phyloP scores from a whole-genome alignment of 2,888 invertebrate species.

The Megalurothrips usitatus region DNA sequence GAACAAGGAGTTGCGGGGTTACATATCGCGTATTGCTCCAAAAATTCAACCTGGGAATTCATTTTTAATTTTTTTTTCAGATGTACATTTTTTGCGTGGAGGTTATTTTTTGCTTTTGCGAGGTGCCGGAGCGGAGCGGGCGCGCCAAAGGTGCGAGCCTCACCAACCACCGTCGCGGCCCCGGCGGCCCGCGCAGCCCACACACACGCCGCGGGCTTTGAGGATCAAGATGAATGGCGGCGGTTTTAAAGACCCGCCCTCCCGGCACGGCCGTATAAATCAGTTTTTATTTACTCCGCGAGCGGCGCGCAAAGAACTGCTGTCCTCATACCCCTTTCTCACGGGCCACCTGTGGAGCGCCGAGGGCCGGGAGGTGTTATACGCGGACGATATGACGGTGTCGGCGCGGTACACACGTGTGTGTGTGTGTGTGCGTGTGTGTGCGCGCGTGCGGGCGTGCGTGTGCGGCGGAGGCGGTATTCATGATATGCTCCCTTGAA shows the following conservation, averaged over 20 bases:
- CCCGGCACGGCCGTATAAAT: constrained; percentile 1
- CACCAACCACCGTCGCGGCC: too few species aligned
- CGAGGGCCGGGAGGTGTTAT: background rate
- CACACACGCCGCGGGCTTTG: background rate
- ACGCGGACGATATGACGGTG: background rate
- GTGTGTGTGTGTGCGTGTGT: background rate
- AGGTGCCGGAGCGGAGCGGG: too few species aligned
- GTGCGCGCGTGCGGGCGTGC: background rate
- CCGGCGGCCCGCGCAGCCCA: too few species aligned
- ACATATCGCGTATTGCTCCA: too few species aligned
- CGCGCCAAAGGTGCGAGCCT: too few species aligned
- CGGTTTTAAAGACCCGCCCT: constrained; percentile 25
- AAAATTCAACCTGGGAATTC: too few species aligned
- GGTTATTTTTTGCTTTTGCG: too few species aligned
- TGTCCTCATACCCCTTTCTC: background rate
- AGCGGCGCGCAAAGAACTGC: constrained; percentile 35
- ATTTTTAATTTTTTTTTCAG: too few species aligned
- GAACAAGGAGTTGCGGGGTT: too few species aligned
- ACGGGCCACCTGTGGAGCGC: constrained; percentile 15
- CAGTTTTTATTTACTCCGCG: constrained; percentile 30
- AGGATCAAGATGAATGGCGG: constrained; percentile 13
- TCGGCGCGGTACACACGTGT: background rate
- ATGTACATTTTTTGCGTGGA: too few species aligned
- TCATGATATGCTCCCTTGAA: constrained; percentile 20
- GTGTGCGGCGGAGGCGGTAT: background rate